Evolutionary conservation across 1,140 invertebrate species (phyloP).

Genomic region (Eufriesea mexicana): DNA sequence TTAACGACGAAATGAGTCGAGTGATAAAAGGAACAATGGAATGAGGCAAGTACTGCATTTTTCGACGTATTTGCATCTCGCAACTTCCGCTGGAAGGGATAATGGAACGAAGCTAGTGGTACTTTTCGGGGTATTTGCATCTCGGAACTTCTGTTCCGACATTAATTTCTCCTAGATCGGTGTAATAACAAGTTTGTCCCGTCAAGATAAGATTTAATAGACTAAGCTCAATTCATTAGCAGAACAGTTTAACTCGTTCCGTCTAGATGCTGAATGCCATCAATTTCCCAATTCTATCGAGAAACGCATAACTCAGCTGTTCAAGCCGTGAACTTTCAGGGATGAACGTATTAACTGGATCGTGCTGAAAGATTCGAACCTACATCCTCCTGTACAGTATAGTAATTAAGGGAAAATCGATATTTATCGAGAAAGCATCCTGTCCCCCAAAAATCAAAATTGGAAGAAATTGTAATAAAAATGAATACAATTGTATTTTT

Average conservation of each 20-base stretch:
- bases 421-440: no score
- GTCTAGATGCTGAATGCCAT: not conserved
- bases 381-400: not conserved
- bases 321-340: not conserved
- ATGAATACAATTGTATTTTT: no score
- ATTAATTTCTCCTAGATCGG: constrained; percentile 6
- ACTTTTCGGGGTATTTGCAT: not conserved
- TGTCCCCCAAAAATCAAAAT: no score
- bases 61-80: not conserved
- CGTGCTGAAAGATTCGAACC: not conserved
- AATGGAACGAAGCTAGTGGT: not conserved
- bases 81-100: not conserved
- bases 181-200: constrained; percentile 7
- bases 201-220: constrained; percentile 11
- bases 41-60: not conserved
- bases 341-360: not conserved
- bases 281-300: constrained; percentile 31
- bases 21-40: constrained; percentile 3
- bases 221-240: constrained; percentile 27
- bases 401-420: no score
- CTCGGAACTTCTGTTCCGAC: not conserved
- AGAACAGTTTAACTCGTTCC: constrained; percentile 28
- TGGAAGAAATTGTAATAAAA: no score
- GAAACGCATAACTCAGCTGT: constrained; percentile 4
- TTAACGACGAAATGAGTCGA: not conserved